Base-by-base conservation (phyloP, 2,888 invertebrate genomes). In the Gerris lacustris region DNA sequence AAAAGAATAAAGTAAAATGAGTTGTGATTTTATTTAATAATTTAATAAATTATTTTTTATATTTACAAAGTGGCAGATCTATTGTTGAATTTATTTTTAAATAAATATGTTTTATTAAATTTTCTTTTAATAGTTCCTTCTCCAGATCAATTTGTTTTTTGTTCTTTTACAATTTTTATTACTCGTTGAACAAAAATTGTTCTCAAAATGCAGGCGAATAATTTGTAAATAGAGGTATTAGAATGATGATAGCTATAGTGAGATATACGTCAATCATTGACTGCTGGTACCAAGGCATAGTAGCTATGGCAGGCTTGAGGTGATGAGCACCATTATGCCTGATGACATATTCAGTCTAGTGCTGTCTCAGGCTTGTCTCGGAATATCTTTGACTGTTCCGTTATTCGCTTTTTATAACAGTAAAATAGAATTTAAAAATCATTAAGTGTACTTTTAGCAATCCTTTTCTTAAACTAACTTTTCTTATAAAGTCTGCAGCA, bases 261-360 rank as follows among this genome's bases (percentile, higher is more conserved):
- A 15, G 11, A 5, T 55, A 55, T 0, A 78, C 75, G 72, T 79
- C 79, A 17, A 78, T 63, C 9, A 76, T 73, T 43, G 77, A 69
- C 68, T 78, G 77, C 68, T 78, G 76, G 69, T 77, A 76, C 72
- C 76, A 77, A 31, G 74, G 73, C 31, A 79, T 69, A 11, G 77
- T 74, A 44, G 75, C 69, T 6, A 77, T 75, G 2, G 77, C 75
- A 15, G 77, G 74, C 66, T 76, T 72, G 6, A 79, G 73, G 67
- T 76, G 76, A 11, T 66, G 11, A 6, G 75, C 73, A 2, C 86
- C 86, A 71, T 83, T 82, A 75, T 86, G 85, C 55, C 85, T 82
- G 9, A 85, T 79, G 0, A 86, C 84, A 74, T 87, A 86, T 78
- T 88, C 87, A 67, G 85, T 83, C 85, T 72, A 87, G 75, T 0